Base-by-base conservation (phyloP, 2,797 vertebrate species). In the Mionectes olivaceus region DNA sequence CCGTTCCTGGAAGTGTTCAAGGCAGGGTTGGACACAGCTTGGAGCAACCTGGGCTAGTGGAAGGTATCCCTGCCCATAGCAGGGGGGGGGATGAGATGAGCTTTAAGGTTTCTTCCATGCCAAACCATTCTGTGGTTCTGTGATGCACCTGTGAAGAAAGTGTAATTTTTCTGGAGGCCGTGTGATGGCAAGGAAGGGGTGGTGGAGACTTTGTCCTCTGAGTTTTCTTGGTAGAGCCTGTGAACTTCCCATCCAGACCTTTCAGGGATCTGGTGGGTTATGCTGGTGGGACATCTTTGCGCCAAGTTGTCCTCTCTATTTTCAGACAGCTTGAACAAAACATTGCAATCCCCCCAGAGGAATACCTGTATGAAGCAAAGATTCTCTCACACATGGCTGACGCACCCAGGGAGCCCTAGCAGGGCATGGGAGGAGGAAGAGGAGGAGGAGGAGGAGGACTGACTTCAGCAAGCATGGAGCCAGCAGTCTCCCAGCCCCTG, bases 141-240 rank as follows among this genome's bases (percentile, higher is more conserved):
- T 81, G 59, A 53, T n/a, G 23, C 1, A 27, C 24, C 23, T 30
- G 1, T 47, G 43, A 69, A 63, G 25, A 52, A 67, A 2, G 1
- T 46, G 75, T 59, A 19, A 23, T 67, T 79, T 82, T 83, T 73
- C 33, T 80, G 64, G n/a, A 83, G 25, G 39, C n/a, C 0, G 0
- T n/a, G 25, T 55, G 35, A 28, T 88, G 46, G 11, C 0, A 0
- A 23, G 7, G 5, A 44, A 4, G 4, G 7, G 5, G 4, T n/a
- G 49, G 46, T 3, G 6, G 60, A 84, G 44, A 50, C 21, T 47
- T 76, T 86, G 32, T 77, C 49, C n/a, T 60, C 60, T 30, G 50
- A 22, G 3, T 69, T 79, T 77, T 7, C 33, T 80, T 64, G 65
- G 76, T 64, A 86, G 22, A 65, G n/a, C 14, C 63, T 41, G 19